Base-by-base conservation (phyloP, 2,113 vertebrate genomes). In the Rafetus swinhoei region DNA sequence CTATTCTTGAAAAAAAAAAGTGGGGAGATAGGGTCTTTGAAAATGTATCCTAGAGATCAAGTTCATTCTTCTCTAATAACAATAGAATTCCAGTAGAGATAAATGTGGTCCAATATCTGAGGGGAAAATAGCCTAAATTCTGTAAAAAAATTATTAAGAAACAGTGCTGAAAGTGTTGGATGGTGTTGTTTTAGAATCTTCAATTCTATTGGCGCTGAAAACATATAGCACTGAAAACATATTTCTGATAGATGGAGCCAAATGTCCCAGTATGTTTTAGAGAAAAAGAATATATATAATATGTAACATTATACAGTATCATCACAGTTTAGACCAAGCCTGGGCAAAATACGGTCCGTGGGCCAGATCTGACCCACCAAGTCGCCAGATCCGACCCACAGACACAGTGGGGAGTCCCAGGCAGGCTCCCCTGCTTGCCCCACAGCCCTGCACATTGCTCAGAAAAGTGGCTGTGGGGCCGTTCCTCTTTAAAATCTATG, bases 181-280 rank as follows among this genome's bases (percentile, higher is more conserved):
- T 22, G 39, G 65, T 7, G 57, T 45, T 13, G 11, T 84, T 59
- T 62, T 74, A 18, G 1, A 14, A 81, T 53, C 35, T 16, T 14
- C 57, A 35, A 11, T 27, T 90, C 76, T 72, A 22, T 77, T 81
- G 77, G 6, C 55, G 27, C 59, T 86, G 25, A 52, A 55, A 88
- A 7, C 15, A 6, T 0, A 32, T 18, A 35, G 69, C 19, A n/a
- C n/a, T n/a, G n/a, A n/a, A n/a, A n/a, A n/a, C n/a, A n/a, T 74
- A 0, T 57, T 57, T 13, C 29, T 16, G 0, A 1, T 0, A 1
- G 9, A 52, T 9, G 21, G 88, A 72, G 60, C 2, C 3, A 29
- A 62, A 76, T 13, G 4, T n/a, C 9, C 50, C 8, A 6, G 62
- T 0, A 0, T 22, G 69, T 16, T 79, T 24, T 5, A 25, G 16